Conservation (phyloP, 1,140 invertebrate genomes). For the Drosophila bipectinata region DNA sequence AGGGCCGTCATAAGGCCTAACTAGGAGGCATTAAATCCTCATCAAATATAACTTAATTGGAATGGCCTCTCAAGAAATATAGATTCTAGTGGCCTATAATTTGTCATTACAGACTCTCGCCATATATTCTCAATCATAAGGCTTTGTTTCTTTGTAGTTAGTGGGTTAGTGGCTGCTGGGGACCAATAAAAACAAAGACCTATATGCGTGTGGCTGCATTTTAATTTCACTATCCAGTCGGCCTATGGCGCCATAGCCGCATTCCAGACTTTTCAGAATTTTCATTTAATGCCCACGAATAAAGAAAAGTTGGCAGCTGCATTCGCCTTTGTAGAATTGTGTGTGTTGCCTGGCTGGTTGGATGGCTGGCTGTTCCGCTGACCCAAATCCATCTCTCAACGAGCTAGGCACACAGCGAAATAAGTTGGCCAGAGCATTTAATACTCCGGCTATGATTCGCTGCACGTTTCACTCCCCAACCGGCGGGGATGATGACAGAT, state of each 20-base stretch:
- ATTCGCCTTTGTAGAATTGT: neutral
- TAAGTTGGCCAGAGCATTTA: slow-evolving; percentile 58
- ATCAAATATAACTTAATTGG: neutral
- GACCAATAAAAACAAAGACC: slow-evolving; percentile 21
- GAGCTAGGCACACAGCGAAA: slow-evolving; percentile 35
- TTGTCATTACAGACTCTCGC: neutral
- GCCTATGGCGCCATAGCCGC: slow-evolving; percentile 30
- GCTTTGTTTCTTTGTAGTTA: neutral
- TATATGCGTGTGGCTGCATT: slow-evolving; percentile 48
- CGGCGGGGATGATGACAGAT: slow-evolving; percentile 28
- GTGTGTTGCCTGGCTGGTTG: slow-evolving; percentile 4
- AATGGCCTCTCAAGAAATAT: too few relatives aligned
- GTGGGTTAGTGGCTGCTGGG: neutral
- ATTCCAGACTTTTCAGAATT: slow-evolving; percentile 46
- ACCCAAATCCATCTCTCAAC: slow-evolving; percentile 57
- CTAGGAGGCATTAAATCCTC: neutral
- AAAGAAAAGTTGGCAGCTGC: slow-evolving; percentile 57
- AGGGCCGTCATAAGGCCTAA: slow-evolving; percentile 1
- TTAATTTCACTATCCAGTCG: slow-evolving; percentile 42
- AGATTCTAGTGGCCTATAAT: neutral
- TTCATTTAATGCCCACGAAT: slow-evolving; percentile 51
- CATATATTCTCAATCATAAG: slow-evolving; percentile 8
- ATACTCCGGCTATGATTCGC: slow-evolving; percentile 22
- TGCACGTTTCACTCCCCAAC: slow-evolving; percentile 14
- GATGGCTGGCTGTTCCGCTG: slow-evolving; percentile 38